phyloP scores from a whole-genome alignment of 2,113 vertebrate genomes.

The Nothocercus nigrocapillus region DNA sequence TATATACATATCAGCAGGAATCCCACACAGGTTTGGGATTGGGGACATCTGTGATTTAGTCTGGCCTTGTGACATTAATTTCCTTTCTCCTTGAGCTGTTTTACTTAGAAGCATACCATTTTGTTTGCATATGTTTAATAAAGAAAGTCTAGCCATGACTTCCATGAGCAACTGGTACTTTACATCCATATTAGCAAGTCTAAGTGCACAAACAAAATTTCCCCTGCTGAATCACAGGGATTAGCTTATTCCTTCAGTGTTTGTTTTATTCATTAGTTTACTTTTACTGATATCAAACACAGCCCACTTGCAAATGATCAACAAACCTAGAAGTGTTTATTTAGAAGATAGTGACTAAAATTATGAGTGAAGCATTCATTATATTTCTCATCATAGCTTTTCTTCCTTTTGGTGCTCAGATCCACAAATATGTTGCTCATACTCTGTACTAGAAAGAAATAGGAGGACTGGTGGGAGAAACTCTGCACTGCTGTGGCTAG shows the following conservation, averaged over 20 bases:
- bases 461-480: not conserved
- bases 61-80: conserved; percentile 21
- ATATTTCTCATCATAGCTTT: not conserved
- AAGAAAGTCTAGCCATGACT: conserved; percentile 25
- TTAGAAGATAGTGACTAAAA: not conserved
- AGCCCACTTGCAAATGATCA: conserved; percentile 66
- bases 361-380: not conserved
- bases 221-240: conserved; percentile 51
- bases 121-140: not conserved
- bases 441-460: not conserved
- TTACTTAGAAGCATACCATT: conserved; percentile 20
- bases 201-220: conserved; percentile 45
- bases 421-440: not conserved
- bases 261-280: conserved; percentile 60
- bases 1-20: conserved; percentile 1
- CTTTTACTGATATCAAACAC: conserved; percentile 43
- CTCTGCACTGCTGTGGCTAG: not conserved
- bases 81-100: conserved; percentile 43
- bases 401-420: not conserved
- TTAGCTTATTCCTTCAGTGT: conserved; percentile 71
- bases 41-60: conserved; percentile 17
- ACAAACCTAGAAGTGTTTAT: conserved; percentile 40
- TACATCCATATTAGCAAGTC: conserved; percentile 60
- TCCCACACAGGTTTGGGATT: not conserved
- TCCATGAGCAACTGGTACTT: conserved; percentile 31